Evolutionary conservation across 1,140 invertebrate species (phyloP).

Genomic region (Cecropterus lyciades): DNA sequence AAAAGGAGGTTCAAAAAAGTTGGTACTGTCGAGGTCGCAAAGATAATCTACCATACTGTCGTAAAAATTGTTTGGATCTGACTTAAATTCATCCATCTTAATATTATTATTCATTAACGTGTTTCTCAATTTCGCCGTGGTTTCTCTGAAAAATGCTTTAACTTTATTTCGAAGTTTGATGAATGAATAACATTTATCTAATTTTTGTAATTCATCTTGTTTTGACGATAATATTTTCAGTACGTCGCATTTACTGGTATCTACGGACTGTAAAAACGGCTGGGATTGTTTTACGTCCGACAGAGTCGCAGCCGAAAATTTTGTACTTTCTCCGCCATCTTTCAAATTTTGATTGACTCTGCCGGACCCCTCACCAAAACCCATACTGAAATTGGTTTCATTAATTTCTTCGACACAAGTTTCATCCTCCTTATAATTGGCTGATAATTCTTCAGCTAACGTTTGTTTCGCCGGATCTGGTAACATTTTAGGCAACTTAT

Average conservation of each 20-base stretch:
- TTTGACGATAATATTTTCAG: conserved; percentile 37
- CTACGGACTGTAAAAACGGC: conserved; percentile 73
- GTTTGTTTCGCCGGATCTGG: conserved; percentile 56
- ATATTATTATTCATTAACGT: conserved; percentile 46
- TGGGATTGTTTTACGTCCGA: conserved; percentile 83
- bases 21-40: conserved; percentile 56
- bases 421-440: conserved; percentile 46
- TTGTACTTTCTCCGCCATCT: conserved; percentile 65
- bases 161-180: conserved; percentile 67
- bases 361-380: conserved; percentile 85
- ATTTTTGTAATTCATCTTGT: conserved; percentile 53
- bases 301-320: conserved; percentile 83
- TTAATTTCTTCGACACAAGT: conserved; percentile 42
- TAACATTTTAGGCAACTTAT: conserved; percentile 36
- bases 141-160: conserved; percentile 64
- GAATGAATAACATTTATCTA: conserved; percentile 52
- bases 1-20: conserved; percentile 63
- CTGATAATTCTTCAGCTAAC: conserved; percentile 63
- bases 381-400: conserved; percentile 79
- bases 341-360: conserved; percentile 80
- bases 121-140: conserved; percentile 53
- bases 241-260: conserved; percentile 42
- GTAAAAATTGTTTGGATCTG: conserved; percentile 20
- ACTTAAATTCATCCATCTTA: conserved; percentile 44
- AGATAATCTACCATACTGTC: conserved; percentile 41